Percentiles rank a stretch among this genome's conserved stretches.
phyloP scores from a whole-genome alignment of 2,888 invertebrate species.

The Eustalomyia histrio region DNA sequence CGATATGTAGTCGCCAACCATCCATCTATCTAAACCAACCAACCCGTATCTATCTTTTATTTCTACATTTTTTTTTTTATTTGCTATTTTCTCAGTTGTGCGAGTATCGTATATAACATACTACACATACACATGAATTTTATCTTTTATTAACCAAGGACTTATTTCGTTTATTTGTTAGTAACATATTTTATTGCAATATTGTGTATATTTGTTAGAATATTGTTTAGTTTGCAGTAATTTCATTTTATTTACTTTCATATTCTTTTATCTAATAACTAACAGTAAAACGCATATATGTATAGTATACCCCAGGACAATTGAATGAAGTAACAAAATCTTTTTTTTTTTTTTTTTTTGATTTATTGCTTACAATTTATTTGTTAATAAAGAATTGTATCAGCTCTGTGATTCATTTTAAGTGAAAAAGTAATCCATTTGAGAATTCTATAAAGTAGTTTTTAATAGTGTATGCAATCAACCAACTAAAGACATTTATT shows the following conservation, averaged over 20 bases:
- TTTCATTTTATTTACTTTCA: not conserved
- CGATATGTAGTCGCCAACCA: not conserved
- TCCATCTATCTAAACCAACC: no score
- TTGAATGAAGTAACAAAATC: not conserved
- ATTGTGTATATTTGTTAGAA: slow-evolving; percentile 21
- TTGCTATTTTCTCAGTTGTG: slow-evolving; percentile 7
- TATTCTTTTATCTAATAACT: not conserved
- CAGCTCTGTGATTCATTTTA: no score
- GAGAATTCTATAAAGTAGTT: no score
- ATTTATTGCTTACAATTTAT: no score
- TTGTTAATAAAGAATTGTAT: no score
- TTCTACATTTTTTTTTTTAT: not conserved
- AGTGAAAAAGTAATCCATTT: no score
- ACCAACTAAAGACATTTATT: no score
- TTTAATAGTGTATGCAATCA: no score
- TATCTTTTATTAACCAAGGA: slow-evolving; percentile 43
- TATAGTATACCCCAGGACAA: not conserved
- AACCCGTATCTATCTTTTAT: no score
- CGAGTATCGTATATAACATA: no score
- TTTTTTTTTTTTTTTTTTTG: no score
- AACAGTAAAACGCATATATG: not conserved
- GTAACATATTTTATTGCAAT: slow-evolving; percentile 39
- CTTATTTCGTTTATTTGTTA: slow-evolving; percentile 40
- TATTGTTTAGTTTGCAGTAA: slow-evolving; percentile 2
- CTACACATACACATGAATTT: slow-evolving; percentile 12